phyloP scores from a whole-genome alignment of 2,888 invertebrate genomes.

The Tridacna gigas region DNA sequence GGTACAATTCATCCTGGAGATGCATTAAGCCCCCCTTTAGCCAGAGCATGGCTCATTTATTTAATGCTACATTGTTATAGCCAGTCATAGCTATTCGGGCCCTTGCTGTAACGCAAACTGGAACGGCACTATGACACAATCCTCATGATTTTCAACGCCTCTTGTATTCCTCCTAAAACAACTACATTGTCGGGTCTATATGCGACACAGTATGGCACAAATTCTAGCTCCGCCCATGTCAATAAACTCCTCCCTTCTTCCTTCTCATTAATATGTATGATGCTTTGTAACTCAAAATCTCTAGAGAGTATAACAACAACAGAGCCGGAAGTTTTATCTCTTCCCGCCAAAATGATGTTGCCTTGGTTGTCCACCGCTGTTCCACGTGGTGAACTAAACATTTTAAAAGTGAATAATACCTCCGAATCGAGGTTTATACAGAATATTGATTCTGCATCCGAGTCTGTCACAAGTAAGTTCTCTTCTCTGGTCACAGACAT shows the following conservation, averaged over 20 bases:
- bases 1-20: no score
- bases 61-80: no score
- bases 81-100: no score
- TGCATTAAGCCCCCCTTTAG: no score
- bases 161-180: conserved; percentile 54
- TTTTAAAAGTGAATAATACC: conserved; percentile 41
- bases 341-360: conserved; percentile 48
- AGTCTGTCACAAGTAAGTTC: conserved; percentile 53
- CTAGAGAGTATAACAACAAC: conserved; percentile 40
- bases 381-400: conserved; percentile 48
- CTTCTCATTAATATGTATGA: conserved; percentile 36
- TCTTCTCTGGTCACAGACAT: conserved; percentile 36
- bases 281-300: conserved; percentile 44
- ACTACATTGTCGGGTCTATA: conserved; percentile 40
- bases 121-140: conserved; percentile 27
- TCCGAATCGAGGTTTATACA: conserved; percentile 51
- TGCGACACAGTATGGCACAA: conserved; percentile 56
- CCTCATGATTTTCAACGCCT: conserved; percentile 53
- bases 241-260: conserved; percentile 33
- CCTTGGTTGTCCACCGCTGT: conserved; percentile 43
- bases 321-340: conserved; percentile 43
- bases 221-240: conserved; percentile 57
- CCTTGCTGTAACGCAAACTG: no score
- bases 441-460: conserved; percentile 39
- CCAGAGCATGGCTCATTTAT: no score